A percentile compares a stretch with the other conserved stretches of the same genome.
phyloP scores from a whole-genome alignment of 92 coral and sea anemone genomes.

The Pocillopora meandrina region DNA sequence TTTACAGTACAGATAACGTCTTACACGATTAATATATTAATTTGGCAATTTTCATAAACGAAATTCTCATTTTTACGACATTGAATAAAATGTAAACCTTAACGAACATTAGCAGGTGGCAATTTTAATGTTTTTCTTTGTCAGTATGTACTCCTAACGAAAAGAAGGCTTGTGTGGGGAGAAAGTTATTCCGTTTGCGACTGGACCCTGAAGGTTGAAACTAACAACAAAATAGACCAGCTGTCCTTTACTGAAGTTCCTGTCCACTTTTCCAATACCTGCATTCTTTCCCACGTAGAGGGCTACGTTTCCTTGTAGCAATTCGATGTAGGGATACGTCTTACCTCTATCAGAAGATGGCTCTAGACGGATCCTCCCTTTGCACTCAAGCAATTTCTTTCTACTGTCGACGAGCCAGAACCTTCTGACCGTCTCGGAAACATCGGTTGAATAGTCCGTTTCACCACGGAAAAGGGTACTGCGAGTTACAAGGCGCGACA shows the following conservation, averaged over 20 bases:
- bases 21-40: too few species aligned
- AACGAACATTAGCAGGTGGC: too few species aligned
- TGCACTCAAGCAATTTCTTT: conserved; percentile 80
- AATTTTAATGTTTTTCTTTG: too few species aligned
- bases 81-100: too few species aligned
- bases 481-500: conserved; percentile 75
- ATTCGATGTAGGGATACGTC: conserved; percentile 66
- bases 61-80: too few species aligned
- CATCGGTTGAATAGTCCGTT: conserved; percentile 52
- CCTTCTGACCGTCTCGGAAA: conserved; percentile 41
- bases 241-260: conserved; percentile 65
- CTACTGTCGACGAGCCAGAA: conserved; percentile 64
- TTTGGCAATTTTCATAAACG: too few species aligned
- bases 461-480: conserved; percentile 67
- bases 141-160: too few species aligned
- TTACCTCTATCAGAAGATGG: conserved; percentile 44
- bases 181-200: conserved; percentile 88
- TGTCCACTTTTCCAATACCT: conserved; percentile 76
- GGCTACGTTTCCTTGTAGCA: conserved; percentile 79
- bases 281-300: conserved; percentile 83
- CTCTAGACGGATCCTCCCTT: conserved; percentile 68
- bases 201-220: conserved; percentile 78
- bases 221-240: conserved; percentile 90
- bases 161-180: conserved; percentile 51
- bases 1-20: too few species aligned